Evolutionary conservation across 2,888 invertebrate genomes (phyloP).

Genomic region (Omphaloscelis lunosa): DNA sequence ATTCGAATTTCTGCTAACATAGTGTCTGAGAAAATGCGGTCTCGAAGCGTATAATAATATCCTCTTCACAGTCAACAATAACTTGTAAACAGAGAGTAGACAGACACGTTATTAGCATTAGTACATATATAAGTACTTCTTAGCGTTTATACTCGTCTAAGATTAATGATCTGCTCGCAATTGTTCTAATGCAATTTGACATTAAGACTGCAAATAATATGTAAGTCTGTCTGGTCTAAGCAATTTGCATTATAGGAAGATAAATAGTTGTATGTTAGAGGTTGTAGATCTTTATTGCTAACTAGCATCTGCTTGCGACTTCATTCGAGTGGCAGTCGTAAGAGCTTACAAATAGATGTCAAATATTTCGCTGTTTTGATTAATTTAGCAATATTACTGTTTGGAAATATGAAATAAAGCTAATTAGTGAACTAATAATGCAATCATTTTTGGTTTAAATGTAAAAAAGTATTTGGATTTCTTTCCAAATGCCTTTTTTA

Average conservation of each 20-base stretch:
- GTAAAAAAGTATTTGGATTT: too few relatives aligned
- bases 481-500: too few relatives aligned
- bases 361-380: too few relatives aligned
- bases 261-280: slow-evolving; percentile 1
- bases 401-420: too few relatives aligned
- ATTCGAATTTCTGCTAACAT: slow-evolving; percentile 25
- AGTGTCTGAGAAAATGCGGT: slow-evolving; percentile 35
- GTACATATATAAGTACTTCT: neutral
- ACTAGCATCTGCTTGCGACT: too few relatives aligned
- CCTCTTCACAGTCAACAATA: slow-evolving; percentile 43
- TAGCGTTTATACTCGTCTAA: slow-evolving; percentile 9
- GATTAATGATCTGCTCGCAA: slow-evolving; percentile 41
- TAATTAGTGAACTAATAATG: too few relatives aligned
- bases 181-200: slow-evolving; percentile 24
- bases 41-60: slow-evolving; percentile 31
- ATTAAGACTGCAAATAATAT: slow-evolving; percentile 17
- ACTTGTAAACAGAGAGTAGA: slow-evolving; percentile 29
- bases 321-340: too few relatives aligned
- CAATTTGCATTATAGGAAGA: slow-evolving; percentile 14
- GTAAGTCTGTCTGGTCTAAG: neutral
- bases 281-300: neutral
- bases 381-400: too few relatives aligned
- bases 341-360: too few relatives aligned
- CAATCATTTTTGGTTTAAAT: too few relatives aligned
- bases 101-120: slow-evolving; percentile 36